Evolutionary conservation across 2,113 vertebrate genomes (phyloP).

Genomic region (Dasypus novemcinctus): DNA sequence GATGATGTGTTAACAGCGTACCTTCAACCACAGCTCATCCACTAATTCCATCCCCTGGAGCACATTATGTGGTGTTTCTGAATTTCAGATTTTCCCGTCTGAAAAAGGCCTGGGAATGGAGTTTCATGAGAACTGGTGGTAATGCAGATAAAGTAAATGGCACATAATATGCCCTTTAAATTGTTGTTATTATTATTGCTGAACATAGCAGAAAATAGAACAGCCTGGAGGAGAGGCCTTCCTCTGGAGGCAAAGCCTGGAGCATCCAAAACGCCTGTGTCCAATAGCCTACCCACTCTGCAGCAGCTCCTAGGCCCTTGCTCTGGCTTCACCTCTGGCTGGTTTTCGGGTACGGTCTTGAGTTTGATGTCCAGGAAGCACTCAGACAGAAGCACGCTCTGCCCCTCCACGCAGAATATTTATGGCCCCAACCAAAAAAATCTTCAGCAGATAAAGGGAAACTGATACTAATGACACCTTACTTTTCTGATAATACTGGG

Average conservation of each 20-base stretch:
- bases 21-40: background rate
- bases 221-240: background rate
- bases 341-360: background rate
- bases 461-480: background rate
- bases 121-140: background rate
- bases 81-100: conserved; percentile 15
- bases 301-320: rapidly evolving
- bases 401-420: background rate
- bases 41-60: background rate
- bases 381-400: background rate
- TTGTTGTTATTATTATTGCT: background rate
- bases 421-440: background rate
- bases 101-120: background rate
- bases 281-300: background rate
- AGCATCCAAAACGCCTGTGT: background rate
- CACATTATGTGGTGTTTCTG: background rate
- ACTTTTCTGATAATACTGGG: background rate
- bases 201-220: background rate
- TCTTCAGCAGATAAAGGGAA: background rate
- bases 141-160: background rate
- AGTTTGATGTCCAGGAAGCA: background rate
- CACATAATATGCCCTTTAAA: background rate
- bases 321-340: background rate
- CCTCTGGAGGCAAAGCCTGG: background rate
- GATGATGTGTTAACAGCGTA: background rate